Evolutionary conservation across 2,888 invertebrate species (phyloP).

Genomic region (Ernsta delagoae): DNA sequence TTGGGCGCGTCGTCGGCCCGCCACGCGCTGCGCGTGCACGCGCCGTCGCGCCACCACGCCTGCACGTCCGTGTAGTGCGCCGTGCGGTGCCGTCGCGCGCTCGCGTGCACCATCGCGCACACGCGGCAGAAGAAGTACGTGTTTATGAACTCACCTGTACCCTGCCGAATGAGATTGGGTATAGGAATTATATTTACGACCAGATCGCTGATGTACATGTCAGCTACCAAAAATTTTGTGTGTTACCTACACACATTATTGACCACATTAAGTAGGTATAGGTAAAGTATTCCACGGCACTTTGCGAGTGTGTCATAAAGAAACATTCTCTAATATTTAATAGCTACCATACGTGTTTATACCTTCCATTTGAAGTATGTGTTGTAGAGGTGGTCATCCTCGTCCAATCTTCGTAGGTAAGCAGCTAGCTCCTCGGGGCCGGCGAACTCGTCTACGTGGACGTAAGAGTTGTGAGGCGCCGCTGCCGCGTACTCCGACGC

Average conservation of each 20-base stretch:
- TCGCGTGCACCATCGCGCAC: conserved; percentile 93
- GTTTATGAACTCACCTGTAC: conserved; percentile 97
- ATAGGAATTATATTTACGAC: neutral
- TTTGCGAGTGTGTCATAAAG: no score
- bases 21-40: conserved; percentile 88
- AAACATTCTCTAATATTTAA: no score
- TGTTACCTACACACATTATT: no score
- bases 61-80: conserved; percentile 92
- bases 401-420: conserved; percentile 93
- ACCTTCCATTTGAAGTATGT: conserved; percentile 97
- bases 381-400: conserved; percentile 95
- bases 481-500: conserved; percentile 95
- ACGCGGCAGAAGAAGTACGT: conserved; percentile 97
- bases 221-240: no score
- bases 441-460: conserved; percentile 98
- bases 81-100: conserved; percentile 68
- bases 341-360: no score
- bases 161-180: conserved; percentile 71
- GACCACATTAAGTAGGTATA: no score
- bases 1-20: conserved; percentile 51
- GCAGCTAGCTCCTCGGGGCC: conserved; percentile 94
- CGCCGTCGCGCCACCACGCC: conserved; percentile 93
- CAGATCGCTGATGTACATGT: no score
- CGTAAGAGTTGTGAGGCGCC: conserved; percentile 96
- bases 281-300: no score